Evolutionary conservation across 1,140 invertebrate genomes (phyloP), one percentile per base, ranked within the genome.

Genomic region (Hypsibius dujardini): DNA sequence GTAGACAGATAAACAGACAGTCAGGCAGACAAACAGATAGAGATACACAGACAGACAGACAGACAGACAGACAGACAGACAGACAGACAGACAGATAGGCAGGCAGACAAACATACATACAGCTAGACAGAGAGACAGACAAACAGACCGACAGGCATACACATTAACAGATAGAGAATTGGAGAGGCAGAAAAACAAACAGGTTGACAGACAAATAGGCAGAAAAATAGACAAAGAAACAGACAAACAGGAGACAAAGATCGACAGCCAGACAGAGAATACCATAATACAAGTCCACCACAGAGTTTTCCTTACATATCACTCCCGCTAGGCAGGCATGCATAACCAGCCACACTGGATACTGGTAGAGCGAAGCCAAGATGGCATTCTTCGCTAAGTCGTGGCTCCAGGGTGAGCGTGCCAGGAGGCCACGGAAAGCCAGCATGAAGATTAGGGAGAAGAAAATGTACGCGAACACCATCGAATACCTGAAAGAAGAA

Each of bases 301-400:
- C 28, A 28, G 28, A 28, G 28, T 28, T 28, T 28, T 75, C 85
- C 86, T 86, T 84, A 91, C 88, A 94, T 76, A 95, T 87, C 46
- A 96, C 79, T 62, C 94, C 93, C 73, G 90, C 92, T 73, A 90
- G 87, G 47, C 94, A 80, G 15, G 93, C 90, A 78, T 98, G 94
- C 28, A 90, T 79, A 0, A 96, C 78, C 3, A 89, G 87, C 2
- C 97, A 80, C 74, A 92, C 86, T 1, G 95, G 95, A 74, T 94
- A 87, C 75, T 95, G 93, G 79, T 97, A 97, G 67, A 98, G 83
- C 1, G 92, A 92, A 70, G 90, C 88, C 81, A 96, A 98, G 74
- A 95, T 86, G 1, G 90, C 79, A 70, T 78, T 77, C 45, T 87
- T 79, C 15, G 86, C 84, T 78, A 85, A 87, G 59, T 86, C 86